Percentiles rank a stretch among this genome's conserved stretches.
Conservation (phyloP, 2,888 invertebrate genomes). For the Caenorhabditis parvicauda region DNA sequence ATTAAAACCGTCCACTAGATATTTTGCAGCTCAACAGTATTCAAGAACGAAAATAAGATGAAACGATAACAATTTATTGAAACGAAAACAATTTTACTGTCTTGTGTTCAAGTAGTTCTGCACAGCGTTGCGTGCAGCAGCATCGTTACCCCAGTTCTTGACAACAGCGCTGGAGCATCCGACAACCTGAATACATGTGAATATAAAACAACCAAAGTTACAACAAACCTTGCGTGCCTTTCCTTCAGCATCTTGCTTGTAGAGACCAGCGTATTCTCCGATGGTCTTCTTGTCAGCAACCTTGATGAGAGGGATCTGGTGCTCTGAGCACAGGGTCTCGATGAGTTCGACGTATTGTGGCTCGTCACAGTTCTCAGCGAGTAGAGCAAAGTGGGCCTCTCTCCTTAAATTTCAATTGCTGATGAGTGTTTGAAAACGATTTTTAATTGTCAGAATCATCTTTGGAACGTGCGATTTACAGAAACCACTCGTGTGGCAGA, state of each 20-base stretch:
- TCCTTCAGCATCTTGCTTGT: slow-evolving; percentile 98
- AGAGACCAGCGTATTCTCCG: slow-evolving; percentile 98
- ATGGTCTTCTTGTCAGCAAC: slow-evolving; percentile 96
- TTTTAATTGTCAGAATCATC: slow-evolving; percentile 2
- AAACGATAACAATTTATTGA: slow-evolving; percentile 36
- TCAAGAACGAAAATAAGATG: too few species aligned
- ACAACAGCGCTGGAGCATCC: slow-evolving; percentile 97
- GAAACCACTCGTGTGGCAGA: slow-evolving; percentile 36
- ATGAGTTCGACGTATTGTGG: slow-evolving; percentile 94
- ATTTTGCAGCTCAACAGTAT: too few species aligned
- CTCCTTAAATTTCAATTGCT: slow-evolving; percentile 73
- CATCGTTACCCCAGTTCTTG: slow-evolving; percentile 95
- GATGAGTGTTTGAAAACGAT: slow-evolving; percentile 15
- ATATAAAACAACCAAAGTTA: not conserved
- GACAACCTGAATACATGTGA: slow-evolving; percentile 72
- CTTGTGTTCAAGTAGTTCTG: slow-evolving; percentile 82
- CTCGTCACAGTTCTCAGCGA: slow-evolving; percentile 98
- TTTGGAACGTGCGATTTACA: slow-evolving; percentile 22
- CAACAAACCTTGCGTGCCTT: slow-evolving; percentile 82
- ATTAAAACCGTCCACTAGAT: too few species aligned
- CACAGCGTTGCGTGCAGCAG: slow-evolving; percentile 87
- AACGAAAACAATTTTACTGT: slow-evolving; percentile 37
- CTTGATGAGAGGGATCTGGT: slow-evolving; percentile 92
- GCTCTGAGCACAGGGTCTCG: slow-evolving; percentile 94
- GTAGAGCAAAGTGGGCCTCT: slow-evolving; percentile 89